A percentile compares a stretch with the other conserved stretches of the same genome.
Conservation (phyloP, 2,113 vertebrate species). For the Jacana jacana region DNA sequence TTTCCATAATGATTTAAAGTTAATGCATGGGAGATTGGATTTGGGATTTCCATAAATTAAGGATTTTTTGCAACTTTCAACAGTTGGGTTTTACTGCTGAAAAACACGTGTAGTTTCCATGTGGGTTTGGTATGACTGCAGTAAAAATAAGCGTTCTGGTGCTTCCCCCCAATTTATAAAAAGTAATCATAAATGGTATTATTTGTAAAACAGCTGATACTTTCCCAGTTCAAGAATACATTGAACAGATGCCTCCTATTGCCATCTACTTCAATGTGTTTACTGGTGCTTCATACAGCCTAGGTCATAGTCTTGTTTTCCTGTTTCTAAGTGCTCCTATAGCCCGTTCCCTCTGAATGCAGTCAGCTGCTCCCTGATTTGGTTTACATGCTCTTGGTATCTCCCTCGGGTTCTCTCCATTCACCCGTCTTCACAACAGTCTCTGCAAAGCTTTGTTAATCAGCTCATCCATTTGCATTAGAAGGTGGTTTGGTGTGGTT, state of each 20-base stretch:
- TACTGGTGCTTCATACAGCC: constrained; percentile 33
- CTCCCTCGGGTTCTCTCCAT: constrained; percentile 62
- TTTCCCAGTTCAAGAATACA: background rate
- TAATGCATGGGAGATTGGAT: background rate
- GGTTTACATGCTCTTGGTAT: constrained; percentile 65
- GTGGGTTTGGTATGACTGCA: background rate
- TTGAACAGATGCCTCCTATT: constrained; percentile 34
- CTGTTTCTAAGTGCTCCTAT: constrained; percentile 40
- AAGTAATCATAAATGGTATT: background rate
- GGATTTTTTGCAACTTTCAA: constrained; percentile 1
- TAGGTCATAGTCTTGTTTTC: constrained; percentile 49
- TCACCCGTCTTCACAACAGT: constrained; percentile 53
- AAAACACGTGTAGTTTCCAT: background rate
- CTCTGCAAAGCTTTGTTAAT: constrained; percentile 66
- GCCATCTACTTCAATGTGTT: constrained; percentile 12
- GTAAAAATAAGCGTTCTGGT: background rate
- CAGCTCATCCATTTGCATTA: constrained; percentile 68
- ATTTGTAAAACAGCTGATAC: background rate
- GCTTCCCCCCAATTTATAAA: background rate
- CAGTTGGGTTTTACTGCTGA: constrained; percentile 23
- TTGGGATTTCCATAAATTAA: constrained; percentile 49
- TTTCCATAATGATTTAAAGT: constrained; percentile 10
- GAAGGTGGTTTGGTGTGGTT: background rate
- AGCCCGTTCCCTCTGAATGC: constrained; percentile 51
- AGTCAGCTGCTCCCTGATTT: constrained; percentile 64